Base-by-base conservation (phyloP, 2,888 invertebrate species). In the Neuroscelio doddi region DNA sequence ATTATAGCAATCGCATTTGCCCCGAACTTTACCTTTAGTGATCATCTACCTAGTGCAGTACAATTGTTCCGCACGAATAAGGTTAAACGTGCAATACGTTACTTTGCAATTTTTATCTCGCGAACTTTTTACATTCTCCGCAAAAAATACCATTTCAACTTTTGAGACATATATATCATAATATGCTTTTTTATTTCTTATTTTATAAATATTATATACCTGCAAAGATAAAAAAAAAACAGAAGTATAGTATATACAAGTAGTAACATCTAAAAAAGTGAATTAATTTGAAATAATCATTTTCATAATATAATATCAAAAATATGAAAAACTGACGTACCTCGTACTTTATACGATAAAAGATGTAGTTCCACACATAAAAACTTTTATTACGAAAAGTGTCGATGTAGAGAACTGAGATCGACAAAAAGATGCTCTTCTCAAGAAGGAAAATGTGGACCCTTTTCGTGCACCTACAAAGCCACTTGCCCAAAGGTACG, bases 41-140 rank as follows among this genome's bases (percentile, higher is more conserved):
- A 66, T 62, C 61, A 62, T 57, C 66, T 58, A 62, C 53, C 50
- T 32, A 10, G 24, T 36, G 50, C 47, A 39, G 61, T 66, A 66
- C 66, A 66, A 62, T 66, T 66, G 66, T 66, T 66, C 66, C 66
- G 62, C 66, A 66, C 66, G 61, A 62, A 62, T 57, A 61, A 52
- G 57, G 39, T 46, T 53, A 57, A 61, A 45, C 50, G 46, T 53
- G 64, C 59, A 55, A 45, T 50, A 55, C 32, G 55, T 53, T 55
- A 50, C 64, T 46, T 55, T 38, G 44, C 50, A 45, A 64, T 64
- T 64, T 64, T 64, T 64, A 64, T 58, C 64, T 58, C 49, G 53
- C 52, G 53, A 64, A 53, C 58, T 58, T 64, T 58, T 58, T 58
- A 50, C 50, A 49, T 34, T 58, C 45, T 34, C 50, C 26, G 34